These are phyloP conservation scores for Olivierus martensii DNA, from an alignment of 1,140 invertebrate genomes.

Conservation along the genomic window DNA sequence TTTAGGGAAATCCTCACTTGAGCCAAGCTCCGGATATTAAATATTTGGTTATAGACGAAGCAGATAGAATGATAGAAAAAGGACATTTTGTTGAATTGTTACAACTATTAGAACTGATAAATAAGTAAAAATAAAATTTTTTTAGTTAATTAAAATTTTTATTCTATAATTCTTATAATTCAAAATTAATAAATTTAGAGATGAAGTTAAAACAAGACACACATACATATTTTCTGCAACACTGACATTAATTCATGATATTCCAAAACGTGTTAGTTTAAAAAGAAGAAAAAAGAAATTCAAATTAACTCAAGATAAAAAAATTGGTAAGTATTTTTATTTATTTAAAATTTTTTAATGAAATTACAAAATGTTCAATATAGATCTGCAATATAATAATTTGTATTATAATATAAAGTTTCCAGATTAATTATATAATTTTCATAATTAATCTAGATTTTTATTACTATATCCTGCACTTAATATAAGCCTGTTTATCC, in stretches of 20 bases:
- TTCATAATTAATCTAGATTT: too few species aligned
- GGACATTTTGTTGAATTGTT: slow-evolving; percentile 91
- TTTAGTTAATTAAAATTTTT: too few species aligned
- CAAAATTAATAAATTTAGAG: too few species aligned
- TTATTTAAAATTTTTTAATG: too few species aligned
- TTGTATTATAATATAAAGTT: too few species aligned
- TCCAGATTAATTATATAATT: too few species aligned
- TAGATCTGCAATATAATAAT: too few species aligned
- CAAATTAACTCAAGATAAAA: slow-evolving; percentile 24
- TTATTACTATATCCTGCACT: too few species aligned
- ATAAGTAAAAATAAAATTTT: too few species aligned
- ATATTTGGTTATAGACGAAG: slow-evolving; percentile 92
- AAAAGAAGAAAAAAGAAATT: slow-evolving; percentile 8
- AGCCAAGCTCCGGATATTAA: slow-evolving; percentile 34
- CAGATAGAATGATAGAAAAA: slow-evolving; percentile 93
- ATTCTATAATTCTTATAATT: too few species aligned
- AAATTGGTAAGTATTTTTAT: slow-evolving; percentile 23
- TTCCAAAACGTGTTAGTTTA: slow-evolving; percentile 54
- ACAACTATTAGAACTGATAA: slow-evolving; percentile 63
- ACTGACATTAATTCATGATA: slow-evolving; percentile 71
- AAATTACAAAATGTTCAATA: too few species aligned
- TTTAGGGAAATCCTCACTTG: slow-evolving; percentile 28
- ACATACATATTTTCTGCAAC: slow-evolving; percentile 98
- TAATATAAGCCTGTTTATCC: too few species aligned
- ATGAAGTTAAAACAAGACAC: slow-evolving; percentile 46